Evolutionary conservation across 2,888 invertebrate species (phyloP), one percentile per base, ranked within the genome.

Genomic region (Cancer borealis): DNA sequence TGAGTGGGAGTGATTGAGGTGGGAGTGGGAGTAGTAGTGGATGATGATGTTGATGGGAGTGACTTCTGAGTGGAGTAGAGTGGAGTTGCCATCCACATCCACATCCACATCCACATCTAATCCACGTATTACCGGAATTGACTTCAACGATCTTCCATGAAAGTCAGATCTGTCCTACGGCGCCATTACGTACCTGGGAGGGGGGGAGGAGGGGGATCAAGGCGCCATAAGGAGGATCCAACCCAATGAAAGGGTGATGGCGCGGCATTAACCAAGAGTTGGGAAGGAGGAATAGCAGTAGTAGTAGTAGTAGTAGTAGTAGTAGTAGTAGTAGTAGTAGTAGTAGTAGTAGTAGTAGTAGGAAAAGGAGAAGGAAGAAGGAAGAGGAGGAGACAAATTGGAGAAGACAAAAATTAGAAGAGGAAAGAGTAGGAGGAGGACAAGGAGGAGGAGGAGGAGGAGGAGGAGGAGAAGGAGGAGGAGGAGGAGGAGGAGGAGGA

Each of bases 141-240:
- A 21, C 73, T 21, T 73, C 73, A 73, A 73, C n/a, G n/a, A 73
- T 73, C 73, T 6, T 5, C 26, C 73, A 26, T 73, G 73, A 73
- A 73, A n/a, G 73, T 73, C 73, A 73, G 21, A 73, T 73, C n/a
- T 73, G 73, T 26, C 73, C 73, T 8, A 73, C n/a, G 73, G 73
- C 21, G n/a, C 73, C 73, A 73, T 73, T 73, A 73, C 6, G 17
- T 6, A 73, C n/a, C n/a, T 6, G 3, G 21, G n/a, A n/a, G 73
- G 8, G 26, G 12, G 14, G n/a, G 6, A 26, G 4, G 17, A 17
- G n/a, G n/a, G 26, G n/a, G n/a, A 26, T 8, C 21, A n/a, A 26
- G 73, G n/a, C 73, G 73, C 73, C 17, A 54, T 10, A 17, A 10
- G 3, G 54, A 54, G 17, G 54, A 54, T 17, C 73, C 26, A 3